Base-by-base conservation (phyloP, 2,888 invertebrate species). In the Aromia moschata region DNA sequence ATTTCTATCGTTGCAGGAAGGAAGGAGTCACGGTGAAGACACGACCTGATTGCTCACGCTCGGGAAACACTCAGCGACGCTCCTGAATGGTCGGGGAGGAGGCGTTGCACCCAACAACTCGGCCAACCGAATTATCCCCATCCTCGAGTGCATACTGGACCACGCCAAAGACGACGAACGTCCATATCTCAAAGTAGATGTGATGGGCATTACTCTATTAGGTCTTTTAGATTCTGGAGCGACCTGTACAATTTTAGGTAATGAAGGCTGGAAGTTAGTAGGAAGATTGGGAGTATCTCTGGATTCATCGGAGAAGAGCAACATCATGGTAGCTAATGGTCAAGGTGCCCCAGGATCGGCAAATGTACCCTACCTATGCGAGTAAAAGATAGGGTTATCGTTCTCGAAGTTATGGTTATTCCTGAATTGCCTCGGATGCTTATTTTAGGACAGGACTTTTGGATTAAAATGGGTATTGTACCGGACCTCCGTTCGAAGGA, bases 41-140 rank as follows among this genome's bases (percentile, higher is more conserved):
- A 14, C 63, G 63, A 36, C 56, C 53, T 4, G 45, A 56, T 12
- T 65, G n/a, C n/a, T n/a, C n/a, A n/a, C n/a, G 58, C 52, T 53
- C 17, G 63, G 54, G 59, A 65, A 65, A 65, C 59, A 54, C 37
- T 1, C 41, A 43, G 10, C 17, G 51, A 37, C 54, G 52, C 45
- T 45, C 44, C 30, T 55, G 45, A 40, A 15, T n/a, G n/a, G n/a
- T 16, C 41, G 53, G 33, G 43, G n/a, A n/a, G 17, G 7, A 25
- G 33, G 37, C 37, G 56, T n/a, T 9, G 14, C 11, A n/a, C n/a
- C 46, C 10, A 1, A 33, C 36, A 2, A 47, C 37, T 49, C 55
- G 40, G 17, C 16, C 12, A 33, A 15, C 9, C 9, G 10, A n/a
- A 20, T 47, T 15, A 18, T 38, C 30, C 20, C 38, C 5, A 11